Evolutionary conservation across 2,113 vertebrate genomes (phyloP).

Genomic region (Picathartes gymnocephalus): DNA sequence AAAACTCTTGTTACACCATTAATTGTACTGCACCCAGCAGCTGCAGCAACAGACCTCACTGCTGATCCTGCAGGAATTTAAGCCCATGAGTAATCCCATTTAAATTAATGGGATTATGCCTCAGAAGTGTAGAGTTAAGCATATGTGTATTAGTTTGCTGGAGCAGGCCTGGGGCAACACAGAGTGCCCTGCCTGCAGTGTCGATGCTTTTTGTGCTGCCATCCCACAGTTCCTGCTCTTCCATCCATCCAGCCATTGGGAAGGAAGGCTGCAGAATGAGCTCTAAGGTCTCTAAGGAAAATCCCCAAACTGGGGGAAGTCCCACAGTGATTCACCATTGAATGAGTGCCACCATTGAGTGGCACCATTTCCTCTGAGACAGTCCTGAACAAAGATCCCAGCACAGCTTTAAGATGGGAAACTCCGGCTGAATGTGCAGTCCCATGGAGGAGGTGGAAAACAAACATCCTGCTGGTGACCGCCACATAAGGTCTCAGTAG

Average conservation of each 20-base stretch:
- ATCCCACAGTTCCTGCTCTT: not conserved
- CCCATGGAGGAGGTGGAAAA: slow-evolving; percentile 10
- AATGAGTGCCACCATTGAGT: not conserved
- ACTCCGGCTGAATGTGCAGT: not conserved
- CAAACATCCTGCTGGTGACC: slow-evolving; percentile 3
- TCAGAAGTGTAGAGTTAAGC: slow-evolving; percentile 58
- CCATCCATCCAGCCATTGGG: rapidly evolving
- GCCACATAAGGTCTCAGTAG: not conserved
- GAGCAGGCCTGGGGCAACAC: not conserved
- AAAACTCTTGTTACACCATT: not conserved
- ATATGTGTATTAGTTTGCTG: not conserved
- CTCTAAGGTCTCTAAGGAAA: not conserved
- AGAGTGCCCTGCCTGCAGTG: not conserved
- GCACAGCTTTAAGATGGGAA: not conserved
- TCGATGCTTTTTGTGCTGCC: not conserved
- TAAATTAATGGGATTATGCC: slow-evolving; percentile 56
- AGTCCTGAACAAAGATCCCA: slow-evolving; percentile 5
- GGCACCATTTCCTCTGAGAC: slow-evolving; percentile 58
- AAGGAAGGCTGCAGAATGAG: not conserved
- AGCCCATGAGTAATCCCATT: slow-evolving; percentile 37
- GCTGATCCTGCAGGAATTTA: slow-evolving; percentile 61
- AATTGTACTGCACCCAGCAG: not conserved
- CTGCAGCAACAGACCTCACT: slow-evolving; percentile 35
- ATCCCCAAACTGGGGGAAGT: not conserved
- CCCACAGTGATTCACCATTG: not conserved